Evolutionary conservation across 2,113 vertebrate genomes (phyloP), one percentile per base, ranked within the genome.

Genomic region (Cisticola juncidis): DNA sequence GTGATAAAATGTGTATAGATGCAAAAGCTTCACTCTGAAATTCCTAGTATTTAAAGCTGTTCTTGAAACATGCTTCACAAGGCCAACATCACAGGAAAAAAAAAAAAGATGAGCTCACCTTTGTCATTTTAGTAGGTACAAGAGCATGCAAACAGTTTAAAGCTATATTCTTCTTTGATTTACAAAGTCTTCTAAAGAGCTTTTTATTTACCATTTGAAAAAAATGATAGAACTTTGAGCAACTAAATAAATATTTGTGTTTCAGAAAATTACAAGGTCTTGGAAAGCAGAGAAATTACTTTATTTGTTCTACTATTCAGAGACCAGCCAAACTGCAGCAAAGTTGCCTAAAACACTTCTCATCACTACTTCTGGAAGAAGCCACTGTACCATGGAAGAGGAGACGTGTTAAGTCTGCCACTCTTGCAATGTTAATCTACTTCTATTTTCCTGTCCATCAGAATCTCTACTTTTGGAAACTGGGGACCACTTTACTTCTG

Each of bases 81-180:
- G 92, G 92, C 96, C 97, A 96, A 97, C 97, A 96, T 95, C 94
- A 97, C 95, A 97, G 92, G 92, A 95, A 95, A 94, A 92, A 95
- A 94, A 92, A 97, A 97, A 84, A 94, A 91, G 92, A 97, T 97
- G 97, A 96, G 95, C 95, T 97, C 97, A 97, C 97, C 96, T 97
- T 97, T 96, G 97, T 94, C 66, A 96, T 97, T 97, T 97, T 96
- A 96, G 96, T 96, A 96, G 95, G 79, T 94, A 97, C 79, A 95
- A 95, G 94, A 95, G 96, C 96, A 97, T 97, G 96, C 96, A 97
- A 97, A 97, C 96, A 84, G 94, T 97, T 97, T 97, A 97, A 97
- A 97, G 96, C 97, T 97, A 97, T 97, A 97, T 97, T 97, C 97
- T 97, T 97, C 97, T 97, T 97, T 97, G 97, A 97, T 97, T 96